These are phyloP conservation scores for Turdus rufiventris DNA, from an alignment of 2,113 vertebrate species.

Conservation along the genomic window DNA sequence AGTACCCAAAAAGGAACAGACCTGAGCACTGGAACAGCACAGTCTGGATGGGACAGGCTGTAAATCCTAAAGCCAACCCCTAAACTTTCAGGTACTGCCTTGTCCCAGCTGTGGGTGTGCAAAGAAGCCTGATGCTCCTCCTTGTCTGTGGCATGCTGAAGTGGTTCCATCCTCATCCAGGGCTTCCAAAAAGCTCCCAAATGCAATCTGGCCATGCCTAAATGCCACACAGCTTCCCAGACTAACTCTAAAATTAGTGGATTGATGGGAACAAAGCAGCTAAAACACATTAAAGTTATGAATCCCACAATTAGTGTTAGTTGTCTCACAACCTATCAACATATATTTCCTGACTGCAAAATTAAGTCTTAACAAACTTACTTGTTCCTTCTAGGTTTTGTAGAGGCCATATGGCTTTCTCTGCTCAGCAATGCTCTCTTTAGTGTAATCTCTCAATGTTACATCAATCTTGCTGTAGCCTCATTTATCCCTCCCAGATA, in stretches of 20 bases:
- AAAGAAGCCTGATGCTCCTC: neutral
- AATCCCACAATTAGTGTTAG: neutral
- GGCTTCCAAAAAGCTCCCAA: neutral
- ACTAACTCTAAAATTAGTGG: neutral
- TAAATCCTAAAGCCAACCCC: neutral
- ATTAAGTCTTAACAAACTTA: neutral
- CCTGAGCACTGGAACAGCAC: neutral
- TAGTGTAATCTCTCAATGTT: neutral
- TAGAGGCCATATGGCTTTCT: neutral
- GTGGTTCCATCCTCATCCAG: neutral
- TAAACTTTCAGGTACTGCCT: neutral
- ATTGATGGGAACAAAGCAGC: neutral
- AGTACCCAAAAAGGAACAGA: neutral
- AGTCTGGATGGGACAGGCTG: accelerated
- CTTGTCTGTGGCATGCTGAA: neutral
- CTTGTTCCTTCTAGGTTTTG: neutral
- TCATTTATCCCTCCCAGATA: neutral
- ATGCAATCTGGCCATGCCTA: neutral
- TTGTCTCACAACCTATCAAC: neutral
- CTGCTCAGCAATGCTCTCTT: neutral
- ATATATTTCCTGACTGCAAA: neutral
- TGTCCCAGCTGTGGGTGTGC: accelerated
- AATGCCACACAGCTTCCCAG: neutral
- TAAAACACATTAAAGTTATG: neutral
- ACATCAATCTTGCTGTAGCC: neutral